phyloP scores from a whole-genome alignment of 1,140 invertebrate species.

The Catajapyx aquilonaris region DNA sequence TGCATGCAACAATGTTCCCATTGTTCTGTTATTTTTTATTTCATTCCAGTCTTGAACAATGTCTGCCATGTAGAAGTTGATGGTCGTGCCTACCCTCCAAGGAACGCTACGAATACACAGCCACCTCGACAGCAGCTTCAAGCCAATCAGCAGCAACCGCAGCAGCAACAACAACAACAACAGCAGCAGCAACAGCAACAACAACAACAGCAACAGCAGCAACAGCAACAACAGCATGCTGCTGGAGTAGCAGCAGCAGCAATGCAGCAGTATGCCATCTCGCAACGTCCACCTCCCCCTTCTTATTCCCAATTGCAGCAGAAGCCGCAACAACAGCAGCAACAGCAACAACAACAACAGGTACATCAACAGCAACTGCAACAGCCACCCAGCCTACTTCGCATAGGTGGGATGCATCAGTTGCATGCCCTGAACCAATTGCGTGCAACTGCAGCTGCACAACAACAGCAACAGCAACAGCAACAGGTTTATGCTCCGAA shows the following conservation, averaged over 20 bases:
- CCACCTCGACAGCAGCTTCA: background rate
- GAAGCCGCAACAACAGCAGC: conserved; percentile 10
- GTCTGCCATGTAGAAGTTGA: conserved; percentile 12
- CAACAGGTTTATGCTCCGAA: conserved; percentile 18
- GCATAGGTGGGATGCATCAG: too few species aligned
- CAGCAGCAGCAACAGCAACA: conserved; percentile 17
- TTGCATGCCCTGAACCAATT: too few species aligned
- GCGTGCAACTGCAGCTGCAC: too few species aligned
- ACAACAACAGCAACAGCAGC: background rate
- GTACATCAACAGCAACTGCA: conserved; percentile 7
- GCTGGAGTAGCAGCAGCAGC: conserved; percentile 10
- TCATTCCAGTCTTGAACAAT: conserved; percentile 12
- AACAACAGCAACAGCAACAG: conserved; percentile 13
- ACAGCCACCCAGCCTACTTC: conserved; percentile 4
- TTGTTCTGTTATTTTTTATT: too few species aligned
- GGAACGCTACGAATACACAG: conserved; percentile 1
- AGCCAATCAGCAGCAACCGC: background rate
- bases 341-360: conserved; percentile 9
- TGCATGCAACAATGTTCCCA: too few species aligned
- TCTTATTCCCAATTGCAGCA: too few species aligned
- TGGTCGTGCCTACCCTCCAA: conserved; percentile 11
- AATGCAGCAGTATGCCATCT: too few species aligned
- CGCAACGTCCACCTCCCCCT: too few species aligned
- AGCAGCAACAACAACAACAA: conserved; percentile 13
- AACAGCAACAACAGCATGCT: background rate